Base-by-base conservation (phyloP, 2,797 vertebrate genomes). In the Gambusia yucatana region DNA sequence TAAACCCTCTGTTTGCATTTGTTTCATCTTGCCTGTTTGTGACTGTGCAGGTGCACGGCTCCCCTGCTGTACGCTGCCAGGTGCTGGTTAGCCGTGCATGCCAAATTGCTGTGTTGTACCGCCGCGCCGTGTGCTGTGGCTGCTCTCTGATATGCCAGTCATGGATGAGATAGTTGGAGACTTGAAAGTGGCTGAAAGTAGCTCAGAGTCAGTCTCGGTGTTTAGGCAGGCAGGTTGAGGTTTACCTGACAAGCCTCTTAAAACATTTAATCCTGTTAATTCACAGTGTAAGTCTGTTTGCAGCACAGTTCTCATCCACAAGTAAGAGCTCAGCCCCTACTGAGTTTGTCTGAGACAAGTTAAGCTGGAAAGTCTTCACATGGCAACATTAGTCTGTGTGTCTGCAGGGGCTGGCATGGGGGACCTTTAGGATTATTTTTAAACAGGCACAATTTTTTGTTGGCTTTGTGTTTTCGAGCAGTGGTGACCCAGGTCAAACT, bases 201-300 rank as follows among this genome's bases (percentile, higher is more conserved):
- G 88, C 89, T 93, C 88, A 88, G 82, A 94, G 87, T 88, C 91
- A 81, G 88, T 80, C 85, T 82, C 84, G 84, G 91, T 92, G 80
- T 93, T 92, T 88, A 85, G 87, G 88, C 89, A 92, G 91, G 79
- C 89, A 88, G 87, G 82, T 92, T 90, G 81, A 93, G 88, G 91
- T 94, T 94, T 95, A 94, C 93, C 93, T 95, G 91, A 93, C 94
- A 95, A 95, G 93, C 93, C 91, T 91, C 92, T 90, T 94, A 93
- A 92, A 94, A 91, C 86, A 90, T 79, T 88, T 93, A 95, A 94
- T 94, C 93, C 92, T 86, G 87, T 93, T 95, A 93, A 95, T 95
- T 95, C 93, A 92, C 87, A 93, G 92, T 92, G 94, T 94, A 93
- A 94, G 87, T 90, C 92, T 89, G 90, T 93, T 94, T 92, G 88